These are phyloP conservation scores for Drosophila ironensis DNA, from an alignment of 1,140 invertebrate species.

Conservation along the genomic window DNA sequence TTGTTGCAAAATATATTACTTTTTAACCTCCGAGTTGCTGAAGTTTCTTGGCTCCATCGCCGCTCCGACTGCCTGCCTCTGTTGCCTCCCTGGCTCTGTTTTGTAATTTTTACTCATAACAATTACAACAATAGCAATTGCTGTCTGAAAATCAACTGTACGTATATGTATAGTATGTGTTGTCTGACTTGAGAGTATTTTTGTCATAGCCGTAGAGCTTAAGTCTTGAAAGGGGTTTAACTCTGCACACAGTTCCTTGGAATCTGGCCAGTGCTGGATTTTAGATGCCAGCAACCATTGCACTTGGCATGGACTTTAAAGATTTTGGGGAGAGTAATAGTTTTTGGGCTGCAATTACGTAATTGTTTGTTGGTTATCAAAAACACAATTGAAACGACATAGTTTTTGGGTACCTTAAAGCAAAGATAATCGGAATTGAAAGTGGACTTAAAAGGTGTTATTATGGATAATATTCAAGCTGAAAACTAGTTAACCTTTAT, in stretches of 20 bases:
- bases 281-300: not conserved
- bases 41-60: not conserved
- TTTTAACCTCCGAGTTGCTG: constrained; percentile 50
- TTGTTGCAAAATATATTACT: constrained; percentile 74
- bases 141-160: constrained; percentile 65
- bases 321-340: not conserved
- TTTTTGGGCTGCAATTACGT: constrained; percentile 7
- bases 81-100: not conserved
- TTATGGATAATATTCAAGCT: too few species aligned
- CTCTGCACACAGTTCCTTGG: constrained; percentile 11
- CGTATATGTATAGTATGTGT: constrained; percentile 1
- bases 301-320: constrained; percentile 1
- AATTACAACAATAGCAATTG: constrained; percentile 70
- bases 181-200: not conserved
- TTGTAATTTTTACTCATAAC: constrained; percentile 73
- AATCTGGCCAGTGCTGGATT: not conserved
- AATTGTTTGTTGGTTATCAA: too few species aligned
- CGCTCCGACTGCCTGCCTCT: not conserved
- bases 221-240: constrained; percentile 19
- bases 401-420: too few species aligned
- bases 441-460: too few species aligned
- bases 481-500: too few species aligned
- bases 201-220: constrained; percentile 11
- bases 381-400: too few species aligned
- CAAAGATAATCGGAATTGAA: too few species aligned